phyloP scores from a whole-genome alignment of 2,797 vertebrate species.

The Halcyon chelicuti region DNA sequence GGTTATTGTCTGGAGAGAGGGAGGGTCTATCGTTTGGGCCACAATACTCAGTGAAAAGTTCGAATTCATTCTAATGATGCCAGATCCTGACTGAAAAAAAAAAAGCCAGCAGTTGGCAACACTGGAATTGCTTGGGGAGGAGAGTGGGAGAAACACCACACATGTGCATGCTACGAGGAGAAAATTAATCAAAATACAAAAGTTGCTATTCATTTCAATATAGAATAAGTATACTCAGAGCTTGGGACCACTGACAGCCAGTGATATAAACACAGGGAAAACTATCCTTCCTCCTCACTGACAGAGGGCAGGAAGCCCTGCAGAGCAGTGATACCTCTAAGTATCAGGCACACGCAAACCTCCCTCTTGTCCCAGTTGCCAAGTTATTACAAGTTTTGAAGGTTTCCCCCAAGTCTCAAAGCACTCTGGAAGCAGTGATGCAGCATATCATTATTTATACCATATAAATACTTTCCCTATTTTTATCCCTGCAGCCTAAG shows the following conservation, averaged over 20 bases:
- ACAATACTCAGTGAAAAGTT: neutral
- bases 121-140: neutral
- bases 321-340: neutral
- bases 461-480: neutral
- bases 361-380: neutral
- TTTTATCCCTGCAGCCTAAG: neutral
- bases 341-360: neutral
- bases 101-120: neutral
- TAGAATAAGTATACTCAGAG: neutral
- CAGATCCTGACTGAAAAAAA: neutral
- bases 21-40: rapidly evolving
- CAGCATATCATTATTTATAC: neutral
- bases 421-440: neutral
- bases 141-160: neutral
- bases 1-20: neutral
- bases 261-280: neutral
- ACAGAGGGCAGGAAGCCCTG: neutral
- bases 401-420: neutral
- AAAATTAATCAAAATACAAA: neutral
- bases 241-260: rapidly evolving
- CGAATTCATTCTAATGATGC: neutral
- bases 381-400: neutral
- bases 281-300: neutral
- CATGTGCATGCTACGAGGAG: neutral
- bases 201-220: neutral